phyloP scores from a whole-genome alignment of 2,888 invertebrate species.

The Ceramica pisi region DNA sequence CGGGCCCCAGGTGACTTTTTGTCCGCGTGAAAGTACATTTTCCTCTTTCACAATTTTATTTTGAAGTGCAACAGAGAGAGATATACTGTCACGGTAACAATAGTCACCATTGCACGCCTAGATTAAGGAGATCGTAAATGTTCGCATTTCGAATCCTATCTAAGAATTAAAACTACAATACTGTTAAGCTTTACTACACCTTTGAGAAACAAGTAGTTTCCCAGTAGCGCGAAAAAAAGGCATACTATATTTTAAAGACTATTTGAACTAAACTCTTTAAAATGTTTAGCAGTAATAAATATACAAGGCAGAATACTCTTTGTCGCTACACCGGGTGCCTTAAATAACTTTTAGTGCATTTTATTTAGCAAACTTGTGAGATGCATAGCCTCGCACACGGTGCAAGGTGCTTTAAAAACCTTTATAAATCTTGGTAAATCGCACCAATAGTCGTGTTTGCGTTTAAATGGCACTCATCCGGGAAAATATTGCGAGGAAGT shows the following conservation, averaged over 20 bases:
- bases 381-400: constrained; percentile 60
- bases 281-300: constrained; percentile 28
- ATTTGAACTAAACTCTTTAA: constrained; percentile 14
- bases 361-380: constrained; percentile 64
- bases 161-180: not conserved
- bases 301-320: constrained; percentile 20
- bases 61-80: too few species aligned
- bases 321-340: constrained; percentile 33
- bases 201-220: not conserved
- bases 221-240: not conserved
- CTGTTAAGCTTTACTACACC: not conserved
- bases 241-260: constrained; percentile 19
- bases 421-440: constrained; percentile 76
- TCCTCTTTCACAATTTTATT: too few species aligned
- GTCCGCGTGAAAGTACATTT: too few species aligned
- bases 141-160: too few species aligned
- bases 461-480: constrained; percentile 71
- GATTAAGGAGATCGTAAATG: too few species aligned
- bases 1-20: too few species aligned
- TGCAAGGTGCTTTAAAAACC: constrained; percentile 70
- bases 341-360: constrained; percentile 67
- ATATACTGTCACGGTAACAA: too few species aligned
- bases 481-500: constrained; percentile 65
- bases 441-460: constrained; percentile 71
- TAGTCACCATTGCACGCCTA: too few species aligned